A percentile compares a stretch with the other conserved stretches of the same genome.
Evolutionary conservation across 2,797 vertebrate genomes (phyloP).

Genomic region (Enteromius anoplus): DNA sequence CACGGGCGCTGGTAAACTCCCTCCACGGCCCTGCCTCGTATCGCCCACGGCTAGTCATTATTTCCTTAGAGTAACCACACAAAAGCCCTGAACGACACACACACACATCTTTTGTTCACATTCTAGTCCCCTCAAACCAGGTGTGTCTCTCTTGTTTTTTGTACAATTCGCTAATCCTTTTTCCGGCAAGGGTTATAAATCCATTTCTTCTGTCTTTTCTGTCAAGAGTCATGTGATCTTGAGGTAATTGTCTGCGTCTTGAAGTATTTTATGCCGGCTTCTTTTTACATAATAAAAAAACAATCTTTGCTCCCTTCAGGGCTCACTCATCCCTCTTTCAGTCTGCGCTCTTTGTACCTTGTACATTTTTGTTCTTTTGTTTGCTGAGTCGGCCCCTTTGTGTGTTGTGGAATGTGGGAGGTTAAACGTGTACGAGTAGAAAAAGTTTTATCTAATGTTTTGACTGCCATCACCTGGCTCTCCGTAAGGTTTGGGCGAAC

Average conservation of each 20-base stretch:
- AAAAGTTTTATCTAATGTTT: conserved; percentile 48
- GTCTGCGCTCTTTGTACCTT: conserved; percentile 55
- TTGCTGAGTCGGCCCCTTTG: conserved; percentile 60
- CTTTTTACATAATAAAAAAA: conserved; percentile 56
- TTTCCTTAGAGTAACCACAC: conserved; percentile 46
- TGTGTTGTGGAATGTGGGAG: conserved; percentile 43
- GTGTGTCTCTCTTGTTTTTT: conserved; percentile 55
- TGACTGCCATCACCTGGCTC: conserved; percentile 55
- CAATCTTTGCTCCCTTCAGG: conserved; percentile 61
- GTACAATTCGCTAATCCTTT: conserved; percentile 57
- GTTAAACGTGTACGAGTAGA: conserved; percentile 54
- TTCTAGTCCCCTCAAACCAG: conserved; percentile 43
- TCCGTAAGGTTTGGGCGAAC: not conserved
- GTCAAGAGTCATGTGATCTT: conserved; percentile 53
- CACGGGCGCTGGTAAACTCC: conserved; percentile 45
- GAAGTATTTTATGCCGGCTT: conserved; percentile 33
- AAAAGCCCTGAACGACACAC: conserved; percentile 33
- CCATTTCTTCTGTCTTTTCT: conserved; percentile 35
- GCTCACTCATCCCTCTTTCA: conserved; percentile 61
- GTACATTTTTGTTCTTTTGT: conserved; percentile 65
- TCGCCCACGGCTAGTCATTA: conserved; percentile 59
- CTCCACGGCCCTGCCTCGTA: conserved; percentile 48
- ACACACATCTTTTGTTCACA: conserved; percentile 47
- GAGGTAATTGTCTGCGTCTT: conserved; percentile 48
- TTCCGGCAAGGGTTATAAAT: conserved; percentile 37